Percentiles rank a stretch among this genome's conserved stretches.
phyloP scores from a whole-genome alignment of 2,888 invertebrate genomes.

The Iphiclides podalirius region DNA sequence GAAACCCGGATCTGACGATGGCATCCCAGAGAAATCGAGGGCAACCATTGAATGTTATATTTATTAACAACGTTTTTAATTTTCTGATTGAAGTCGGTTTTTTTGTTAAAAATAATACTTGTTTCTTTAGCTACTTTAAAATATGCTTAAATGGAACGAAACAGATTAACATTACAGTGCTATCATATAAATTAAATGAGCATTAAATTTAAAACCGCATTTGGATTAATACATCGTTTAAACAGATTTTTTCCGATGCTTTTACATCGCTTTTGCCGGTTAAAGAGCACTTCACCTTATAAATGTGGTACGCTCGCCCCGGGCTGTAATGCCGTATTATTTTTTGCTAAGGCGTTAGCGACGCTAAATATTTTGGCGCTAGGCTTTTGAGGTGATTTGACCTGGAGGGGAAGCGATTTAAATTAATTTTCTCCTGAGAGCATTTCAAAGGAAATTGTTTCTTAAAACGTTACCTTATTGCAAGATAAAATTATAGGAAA shows the following conservation, averaged over 20 bases:
- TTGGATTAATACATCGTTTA: no score
- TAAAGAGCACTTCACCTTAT: conserved; percentile 4
- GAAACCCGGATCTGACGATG: no score
- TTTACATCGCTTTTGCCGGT: neutral
- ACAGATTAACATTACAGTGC: no score
- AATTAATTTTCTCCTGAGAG: conserved; percentile 54
- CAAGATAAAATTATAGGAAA: conserved; percentile 32
- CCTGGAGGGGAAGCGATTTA: conserved; percentile 48
- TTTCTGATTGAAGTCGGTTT: no score
- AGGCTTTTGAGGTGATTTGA: conserved; percentile 52
- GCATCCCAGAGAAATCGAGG: no score
- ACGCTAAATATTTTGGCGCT: conserved; percentile 40
- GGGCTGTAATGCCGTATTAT: conserved; percentile 13
- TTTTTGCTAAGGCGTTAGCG: conserved; percentile 58
- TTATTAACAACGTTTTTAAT: no score
- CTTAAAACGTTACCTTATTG: conserved; percentile 46
- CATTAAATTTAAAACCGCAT: no score
- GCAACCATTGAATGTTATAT: no score
- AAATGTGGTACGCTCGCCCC: conserved; percentile 33
- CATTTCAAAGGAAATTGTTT: conserved; percentile 52
- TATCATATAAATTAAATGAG: no score
- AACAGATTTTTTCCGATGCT: neutral
- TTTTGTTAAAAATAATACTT: no score
- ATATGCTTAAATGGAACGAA: no score
- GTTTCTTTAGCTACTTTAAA: no score